Percentiles rank a stretch among this genome's conserved stretches.
These are phyloP conservation scores for Athene noctua DNA, from an alignment of 2,113 vertebrate species.

Conservation along the genomic window DNA sequence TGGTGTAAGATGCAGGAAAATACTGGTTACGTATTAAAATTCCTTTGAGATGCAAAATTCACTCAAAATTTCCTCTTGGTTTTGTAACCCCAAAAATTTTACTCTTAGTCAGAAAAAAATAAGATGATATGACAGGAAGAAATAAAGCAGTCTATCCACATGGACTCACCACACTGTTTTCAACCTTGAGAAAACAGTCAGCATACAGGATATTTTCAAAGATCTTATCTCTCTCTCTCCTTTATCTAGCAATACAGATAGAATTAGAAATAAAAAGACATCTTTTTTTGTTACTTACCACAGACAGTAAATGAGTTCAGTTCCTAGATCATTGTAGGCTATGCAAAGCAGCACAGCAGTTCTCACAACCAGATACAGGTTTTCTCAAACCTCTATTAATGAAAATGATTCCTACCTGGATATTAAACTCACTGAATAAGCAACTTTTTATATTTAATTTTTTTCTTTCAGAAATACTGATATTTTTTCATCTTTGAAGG, in stretches of 20 bases:
- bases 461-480: neutral
- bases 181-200: neutral
- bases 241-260: neutral
- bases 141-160: neutral
- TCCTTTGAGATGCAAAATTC: neutral
- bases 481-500: neutral
- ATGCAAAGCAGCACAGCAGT: neutral
- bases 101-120: neutral
- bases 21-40: neutral
- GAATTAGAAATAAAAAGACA: neutral
- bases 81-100: neutral
- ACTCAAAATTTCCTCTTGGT: neutral
- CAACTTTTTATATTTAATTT: neutral
- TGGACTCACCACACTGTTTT: neutral
- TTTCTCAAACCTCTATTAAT: neutral
- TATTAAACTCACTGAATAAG: neutral
- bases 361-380: neutral
- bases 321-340: neutral
- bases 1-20: constrained; percentile 44
- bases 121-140: neutral
- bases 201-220: neutral
- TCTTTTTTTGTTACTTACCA: neutral
- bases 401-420: neutral
- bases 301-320: neutral
- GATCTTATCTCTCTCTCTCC: neutral